Percentiles rank a stretch among this genome's conserved stretches.
Evolutionary conservation across 1,140 invertebrate genomes (phyloP).

Genomic region (Spodoptera frugiperda): DNA sequence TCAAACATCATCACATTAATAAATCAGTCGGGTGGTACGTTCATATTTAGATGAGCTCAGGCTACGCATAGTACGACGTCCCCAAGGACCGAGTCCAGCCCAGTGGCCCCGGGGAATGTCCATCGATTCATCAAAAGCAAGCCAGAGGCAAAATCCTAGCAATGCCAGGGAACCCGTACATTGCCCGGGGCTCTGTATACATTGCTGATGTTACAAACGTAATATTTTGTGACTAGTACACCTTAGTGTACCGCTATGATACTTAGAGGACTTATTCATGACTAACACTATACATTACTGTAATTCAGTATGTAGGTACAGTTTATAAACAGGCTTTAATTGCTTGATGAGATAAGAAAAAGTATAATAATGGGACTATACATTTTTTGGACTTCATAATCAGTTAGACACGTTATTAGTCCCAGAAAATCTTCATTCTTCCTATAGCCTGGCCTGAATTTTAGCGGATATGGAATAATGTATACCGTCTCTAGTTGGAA

Average conservation of each 20-base stretch:
- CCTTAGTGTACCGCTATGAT: neutral
- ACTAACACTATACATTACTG: neutral
- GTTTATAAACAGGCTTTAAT: neutral
- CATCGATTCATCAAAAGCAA: slow-evolving; percentile 61
- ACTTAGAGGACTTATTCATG: neutral
- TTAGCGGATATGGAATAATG: no score
- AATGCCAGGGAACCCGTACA: slow-evolving; percentile 36
- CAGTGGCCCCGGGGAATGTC: slow-evolving; percentile 38
- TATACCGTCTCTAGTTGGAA: no score
- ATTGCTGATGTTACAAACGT: slow-evolving; percentile 47
- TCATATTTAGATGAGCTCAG: slow-evolving; percentile 43
- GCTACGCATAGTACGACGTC: slow-evolving; percentile 27
- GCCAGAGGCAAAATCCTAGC: slow-evolving; percentile 53
- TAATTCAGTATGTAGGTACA: no score
- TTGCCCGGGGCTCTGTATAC: slow-evolving; percentile 15
- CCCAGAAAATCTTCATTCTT: no score
- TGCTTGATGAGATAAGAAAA: neutral
- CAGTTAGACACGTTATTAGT: no score
- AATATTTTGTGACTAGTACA: slow-evolving; percentile 33
- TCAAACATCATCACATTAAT: slow-evolving; percentile 15
- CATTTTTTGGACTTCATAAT: no score
- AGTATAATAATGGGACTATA: neutral
- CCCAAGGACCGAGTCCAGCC: slow-evolving; percentile 48
- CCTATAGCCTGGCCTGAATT: no score
- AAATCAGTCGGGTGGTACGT: slow-evolving; percentile 22